Base-by-base conservation (phyloP, 2,888 invertebrate species). In the Plagodis pulveraria region DNA sequence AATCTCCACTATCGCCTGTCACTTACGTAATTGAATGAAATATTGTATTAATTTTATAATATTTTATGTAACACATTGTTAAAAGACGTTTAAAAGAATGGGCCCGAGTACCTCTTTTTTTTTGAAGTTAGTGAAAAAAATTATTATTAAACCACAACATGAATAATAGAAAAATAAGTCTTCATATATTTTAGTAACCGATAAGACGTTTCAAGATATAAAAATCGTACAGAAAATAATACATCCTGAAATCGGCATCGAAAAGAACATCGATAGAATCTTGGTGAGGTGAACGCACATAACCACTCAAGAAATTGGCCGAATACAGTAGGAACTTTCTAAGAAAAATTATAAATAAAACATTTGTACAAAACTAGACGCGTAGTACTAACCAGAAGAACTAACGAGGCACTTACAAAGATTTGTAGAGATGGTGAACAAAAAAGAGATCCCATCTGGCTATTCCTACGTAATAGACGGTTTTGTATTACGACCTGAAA, bases 331-430 rank as follows among this genome's bases (percentile, higher is more conserved):
- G 63, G 67, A 67, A 72, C 68, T 73, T 72, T 72, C 69, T 70
- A 66, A 71, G n/a, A 77, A 77, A 76, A 78, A 72, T 72, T 67
- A 71, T 74, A 72, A 79, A 83, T 80, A 81, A 82, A 84, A 84
- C 84, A 84, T 80, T 78, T 76, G 70, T 65, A 76, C 69, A 72
- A 76, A 76, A 72, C 74, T 72, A 77, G 80, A 82, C 80, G 77
- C 72, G 82, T 81, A 85, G 82, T 81, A 85, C 83, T 83, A 84
- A 83, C 82, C 81, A 81, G 78, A 76, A 75, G 77, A 80, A 87
- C 84, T 86, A 88, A 88, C 84, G 87, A 84, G 83, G 77, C 81
- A 84, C 87, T 87, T 85, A 82, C 77, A 70, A 80, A 84, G 87
- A 87, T 87, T 87, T 87, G 87, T 87, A 81, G 81, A 82, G 83